phyloP scores from a whole-genome alignment of 2,113 vertebrate species.

The Thryonomys swinderianus region DNA sequence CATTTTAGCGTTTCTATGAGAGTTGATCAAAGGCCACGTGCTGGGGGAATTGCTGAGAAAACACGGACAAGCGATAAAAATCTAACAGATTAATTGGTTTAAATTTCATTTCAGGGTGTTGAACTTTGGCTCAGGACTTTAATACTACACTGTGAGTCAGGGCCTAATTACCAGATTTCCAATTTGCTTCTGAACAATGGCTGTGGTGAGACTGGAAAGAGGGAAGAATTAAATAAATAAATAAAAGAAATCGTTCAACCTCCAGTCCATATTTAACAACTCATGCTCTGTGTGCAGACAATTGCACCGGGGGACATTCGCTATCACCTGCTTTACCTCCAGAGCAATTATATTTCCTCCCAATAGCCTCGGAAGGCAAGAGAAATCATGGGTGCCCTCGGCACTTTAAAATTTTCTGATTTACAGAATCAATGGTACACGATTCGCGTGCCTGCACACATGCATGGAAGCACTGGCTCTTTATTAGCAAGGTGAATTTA shows the following conservation, averaged over 20 bases:
- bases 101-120: constrained; percentile 93
- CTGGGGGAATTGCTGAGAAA: constrained; percentile 98
- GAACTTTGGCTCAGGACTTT: constrained; percentile 92
- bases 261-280: constrained; percentile 78
- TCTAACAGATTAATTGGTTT: constrained; percentile 98
- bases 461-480: constrained; percentile 52
- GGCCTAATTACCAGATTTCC: constrained; percentile 92
- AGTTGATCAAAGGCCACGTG: constrained; percentile 98
- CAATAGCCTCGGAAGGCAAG: constrained; percentile 58
- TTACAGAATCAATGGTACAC: constrained; percentile 63
- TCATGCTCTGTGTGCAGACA: constrained; percentile 68
- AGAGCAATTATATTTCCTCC: constrained; percentile 57
- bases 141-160: constrained; percentile 87
- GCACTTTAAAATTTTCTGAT: constrained; percentile 66
- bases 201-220: constrained; percentile 75
- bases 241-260: constrained; percentile 40
- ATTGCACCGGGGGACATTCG: constrained; percentile 60
- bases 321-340: constrained; percentile 60
- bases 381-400: constrained; percentile 66
- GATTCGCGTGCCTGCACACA: constrained; percentile 36
- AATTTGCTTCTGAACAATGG: constrained; percentile 88
- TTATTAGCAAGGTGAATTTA: constrained; percentile 82
- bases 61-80: constrained; percentile 96
- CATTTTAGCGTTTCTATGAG: constrained; percentile 92
- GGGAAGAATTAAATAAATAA: constrained; percentile 60